Evolutionary conservation across 2,113 vertebrate species (phyloP).

Genomic region (Aptenodytes patagonicus): DNA sequence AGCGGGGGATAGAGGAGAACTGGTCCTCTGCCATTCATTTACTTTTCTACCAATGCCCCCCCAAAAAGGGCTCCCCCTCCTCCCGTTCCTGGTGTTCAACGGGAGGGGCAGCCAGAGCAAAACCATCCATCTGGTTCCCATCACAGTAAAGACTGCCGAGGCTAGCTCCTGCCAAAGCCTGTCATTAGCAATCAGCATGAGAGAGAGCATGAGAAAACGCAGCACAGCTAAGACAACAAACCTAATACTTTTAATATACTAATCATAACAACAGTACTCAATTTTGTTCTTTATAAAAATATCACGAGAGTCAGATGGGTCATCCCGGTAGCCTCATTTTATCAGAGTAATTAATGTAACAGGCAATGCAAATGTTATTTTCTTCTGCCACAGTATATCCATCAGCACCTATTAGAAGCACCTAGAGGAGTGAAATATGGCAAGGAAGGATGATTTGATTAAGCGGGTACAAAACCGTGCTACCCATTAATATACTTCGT

Average conservation of each 20-base stretch:
- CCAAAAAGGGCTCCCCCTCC: not conserved
- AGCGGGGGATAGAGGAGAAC: not conserved
- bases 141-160: not conserved
- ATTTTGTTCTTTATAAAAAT: not conserved
- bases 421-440: not conserved
- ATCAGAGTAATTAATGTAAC: constrained; percentile 2
- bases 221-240: constrained; percentile 47
- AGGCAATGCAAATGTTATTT: constrained; percentile 4
- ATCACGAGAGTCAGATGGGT: not conserved
- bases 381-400: not conserved
- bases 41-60: not conserved
- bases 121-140: constrained; percentile 50
- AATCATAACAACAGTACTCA: constrained; percentile 12
- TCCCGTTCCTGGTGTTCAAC: not conserved
- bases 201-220: constrained; percentile 15
- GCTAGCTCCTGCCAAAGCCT: constrained; percentile 34
- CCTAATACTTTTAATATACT: constrained; percentile 17
- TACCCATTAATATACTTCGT: not conserved
- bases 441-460: not conserved
- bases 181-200: constrained; percentile 18
- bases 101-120: not conserved
- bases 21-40: not conserved
- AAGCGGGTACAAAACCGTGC: not conserved
- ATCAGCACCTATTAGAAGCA: not conserved
- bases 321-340: constrained; percentile 13